Base-by-base conservation (phyloP, 2,888 invertebrate species). In the Caenorhabditis sp. region DNA sequence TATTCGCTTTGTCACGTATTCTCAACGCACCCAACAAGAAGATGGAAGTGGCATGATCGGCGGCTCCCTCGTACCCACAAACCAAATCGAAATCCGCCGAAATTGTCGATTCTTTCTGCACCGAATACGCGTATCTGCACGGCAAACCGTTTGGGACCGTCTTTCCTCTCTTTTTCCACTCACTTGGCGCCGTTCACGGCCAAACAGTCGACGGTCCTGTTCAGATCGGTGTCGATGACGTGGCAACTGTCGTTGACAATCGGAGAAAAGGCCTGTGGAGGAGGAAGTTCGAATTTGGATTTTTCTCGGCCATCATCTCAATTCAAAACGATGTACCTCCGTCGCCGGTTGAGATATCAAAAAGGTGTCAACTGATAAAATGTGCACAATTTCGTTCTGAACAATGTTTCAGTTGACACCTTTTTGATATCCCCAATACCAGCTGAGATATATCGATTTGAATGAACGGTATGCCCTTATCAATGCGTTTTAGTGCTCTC, bases 21-120 rank as follows among this genome's bases (percentile, higher is more conserved):
- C 13, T 22, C 15, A 22, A 50, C 71, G 65, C n/a, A 81, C 88
- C 88, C 13, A 88, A 37, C 63, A 88, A 75, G 45, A 87, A 88
- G 2, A 84, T 70, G 8, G 86, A 85, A 5, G 84, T 83, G 2
- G 76, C 80, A 39, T 85, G 86, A 20, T 86, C 85, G 1, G 81
- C 72, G 55, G 61, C 72, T 17, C 78, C 77, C 9, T 77, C 79
- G 11, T 81, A 45, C 13, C 83, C 85, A 62, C 87, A 87, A 4
- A 87, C 86, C 30, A 87, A 70, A 66, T 86, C 66, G 55, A 85
- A 87, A 62, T 87, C 77, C 7, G 83, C 20, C 2, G 76, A 62
- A 2, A 82, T 52, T 2, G 79, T 61, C 0, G 72, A 37, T 20
- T 76, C 41, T 9, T 65, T 68, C 26, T 72, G 50, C 15, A 62